Conservation (phyloP, 2,113 vertebrate genomes). For the Anolis carolinensis region DNA sequence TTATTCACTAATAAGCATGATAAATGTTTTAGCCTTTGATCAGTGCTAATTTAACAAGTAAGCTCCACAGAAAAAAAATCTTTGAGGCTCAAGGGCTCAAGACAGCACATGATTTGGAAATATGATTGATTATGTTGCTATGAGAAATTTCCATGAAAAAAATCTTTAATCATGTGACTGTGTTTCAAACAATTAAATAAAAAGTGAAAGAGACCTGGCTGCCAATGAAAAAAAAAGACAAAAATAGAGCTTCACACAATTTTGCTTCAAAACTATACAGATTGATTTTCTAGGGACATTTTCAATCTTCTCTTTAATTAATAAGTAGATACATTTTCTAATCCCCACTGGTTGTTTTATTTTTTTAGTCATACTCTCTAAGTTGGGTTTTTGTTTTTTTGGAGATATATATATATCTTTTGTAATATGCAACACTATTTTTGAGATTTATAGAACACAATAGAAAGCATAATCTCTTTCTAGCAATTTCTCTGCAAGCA, state of each 20-base stretch:
- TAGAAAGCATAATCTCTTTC: too few species aligned
- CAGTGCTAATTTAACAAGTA: slow-evolving; percentile 89
- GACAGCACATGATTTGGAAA: slow-evolving; percentile 76
- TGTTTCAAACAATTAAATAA: slow-evolving; percentile 81
- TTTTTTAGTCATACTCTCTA: not conserved
- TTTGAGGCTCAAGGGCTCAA: slow-evolving; percentile 82
- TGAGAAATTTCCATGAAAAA: slow-evolving; percentile 83
- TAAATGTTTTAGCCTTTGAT: slow-evolving; percentile 91
- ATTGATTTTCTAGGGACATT: slow-evolving; percentile 20
- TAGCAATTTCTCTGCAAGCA: too few species aligned
- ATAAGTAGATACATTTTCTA: slow-evolving; percentile 25
- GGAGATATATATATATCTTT: too few species aligned
- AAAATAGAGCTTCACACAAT: slow-evolving; percentile 54
- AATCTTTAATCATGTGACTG: slow-evolving; percentile 74
- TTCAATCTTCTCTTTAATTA: slow-evolving; percentile 35
- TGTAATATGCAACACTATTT: not conserved
- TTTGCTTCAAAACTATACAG: slow-evolving; percentile 36
- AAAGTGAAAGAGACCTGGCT: slow-evolving; percentile 72
- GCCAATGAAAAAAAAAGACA: slow-evolving; percentile 69
- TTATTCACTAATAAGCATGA: slow-evolving; percentile 91
- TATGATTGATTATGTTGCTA: slow-evolving; percentile 83
- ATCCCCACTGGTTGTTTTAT: not conserved
- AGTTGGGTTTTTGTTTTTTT: not conserved
- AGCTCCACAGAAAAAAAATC: slow-evolving; percentile 77
- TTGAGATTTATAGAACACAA: too few species aligned